phyloP scores from a whole-genome alignment of 1,140 invertebrate genomes.

The Rhynchophorus ferrugineus region DNA sequence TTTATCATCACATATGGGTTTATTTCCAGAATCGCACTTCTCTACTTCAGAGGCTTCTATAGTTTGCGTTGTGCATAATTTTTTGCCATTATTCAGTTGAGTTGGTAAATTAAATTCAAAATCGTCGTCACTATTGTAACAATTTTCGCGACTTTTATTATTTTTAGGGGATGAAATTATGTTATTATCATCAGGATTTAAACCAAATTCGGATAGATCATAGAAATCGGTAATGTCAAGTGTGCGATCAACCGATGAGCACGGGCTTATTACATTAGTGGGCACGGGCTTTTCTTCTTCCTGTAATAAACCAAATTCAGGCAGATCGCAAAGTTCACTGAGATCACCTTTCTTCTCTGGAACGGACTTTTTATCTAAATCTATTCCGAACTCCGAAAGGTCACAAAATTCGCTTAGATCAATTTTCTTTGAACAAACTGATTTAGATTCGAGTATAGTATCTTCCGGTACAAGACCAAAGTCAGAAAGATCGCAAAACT shows the following conservation, averaged over 20 bases:
- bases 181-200: too few species aligned
- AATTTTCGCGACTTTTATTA: background rate
- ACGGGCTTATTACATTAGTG: background rate
- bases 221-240: background rate
- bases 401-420: conserved; percentile 4
- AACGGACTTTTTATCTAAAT: background rate
- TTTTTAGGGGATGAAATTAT: background rate
- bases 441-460: background rate
- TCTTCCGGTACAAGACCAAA: background rate
- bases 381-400: conserved; percentile 1
- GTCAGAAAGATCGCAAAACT: background rate
- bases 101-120: conserved; percentile 10
- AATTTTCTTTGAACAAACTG: background rate
- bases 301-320: too few species aligned
- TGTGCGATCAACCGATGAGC: background rate
- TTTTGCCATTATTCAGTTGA: too few species aligned
- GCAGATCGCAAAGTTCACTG: too few species aligned
- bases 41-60: too few species aligned
- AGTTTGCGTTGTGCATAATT: too few species aligned
- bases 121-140: conserved; percentile 11
- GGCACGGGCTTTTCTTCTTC: background rate
- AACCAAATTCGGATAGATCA: too few species aligned
- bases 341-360: background rate
- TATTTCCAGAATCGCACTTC: too few species aligned
- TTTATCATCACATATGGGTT: background rate